Conservation (phyloP, 1,140 invertebrate species). For the Megalonaias nervosa region DNA sequence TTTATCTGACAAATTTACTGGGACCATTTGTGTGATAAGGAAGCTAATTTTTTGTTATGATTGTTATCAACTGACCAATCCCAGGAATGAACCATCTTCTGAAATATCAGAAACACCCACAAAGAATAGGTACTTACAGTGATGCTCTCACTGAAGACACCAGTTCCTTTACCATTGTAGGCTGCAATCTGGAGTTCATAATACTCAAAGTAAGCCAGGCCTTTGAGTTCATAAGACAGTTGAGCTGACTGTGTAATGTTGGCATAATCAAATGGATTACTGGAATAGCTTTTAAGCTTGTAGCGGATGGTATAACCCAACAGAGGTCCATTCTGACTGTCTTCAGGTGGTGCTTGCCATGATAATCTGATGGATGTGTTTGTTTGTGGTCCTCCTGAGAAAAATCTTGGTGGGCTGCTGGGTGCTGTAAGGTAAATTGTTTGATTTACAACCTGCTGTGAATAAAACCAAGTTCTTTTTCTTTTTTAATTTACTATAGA, state of each 20-base stretch:
- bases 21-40: too few species aligned
- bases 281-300: constrained; percentile 89
- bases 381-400: constrained; percentile 54
- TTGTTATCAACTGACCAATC: too few species aligned
- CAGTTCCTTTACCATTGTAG: constrained; percentile 97
- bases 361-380: constrained; percentile 95
- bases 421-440: constrained; percentile 55
- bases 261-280: background rate
- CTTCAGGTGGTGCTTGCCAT: constrained; percentile 95
- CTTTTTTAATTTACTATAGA: too few species aligned
- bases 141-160: constrained; percentile 88
- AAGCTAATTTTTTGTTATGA: too few species aligned
- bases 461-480: too few species aligned
- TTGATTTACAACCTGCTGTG: too few species aligned
- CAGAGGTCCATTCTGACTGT: constrained; percentile 95
- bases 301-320: constrained; percentile 94
- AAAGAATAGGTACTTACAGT: constrained; percentile 87
- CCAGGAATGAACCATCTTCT: too few species aligned
- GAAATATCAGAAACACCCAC: background rate
- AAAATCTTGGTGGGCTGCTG: constrained; percentile 59
- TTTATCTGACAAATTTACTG: too few species aligned
- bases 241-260: background rate
- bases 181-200: constrained; percentile 98
- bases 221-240: constrained; percentile 38
- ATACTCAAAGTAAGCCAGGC: constrained; percentile 77